phyloP scores from a whole-genome alignment of 2,113 vertebrate genomes.

The Orientallactaga bullata region DNA sequence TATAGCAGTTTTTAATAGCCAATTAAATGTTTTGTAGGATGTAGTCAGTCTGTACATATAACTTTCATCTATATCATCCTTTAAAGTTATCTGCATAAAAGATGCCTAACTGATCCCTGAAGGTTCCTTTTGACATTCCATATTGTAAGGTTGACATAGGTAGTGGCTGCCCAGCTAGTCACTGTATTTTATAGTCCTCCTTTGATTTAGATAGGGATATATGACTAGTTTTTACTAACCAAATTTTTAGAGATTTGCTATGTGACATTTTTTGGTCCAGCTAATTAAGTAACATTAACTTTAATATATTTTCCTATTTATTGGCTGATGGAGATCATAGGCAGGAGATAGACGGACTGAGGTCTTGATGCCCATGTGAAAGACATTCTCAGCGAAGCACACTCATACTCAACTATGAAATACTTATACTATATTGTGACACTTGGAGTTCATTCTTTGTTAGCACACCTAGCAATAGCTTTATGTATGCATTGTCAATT shows the following conservation, averaged over 20 bases:
- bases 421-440: background rate
- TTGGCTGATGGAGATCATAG: background rate
- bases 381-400: background rate
- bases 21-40: conserved; percentile 17
- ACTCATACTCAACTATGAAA: background rate
- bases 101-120: background rate
- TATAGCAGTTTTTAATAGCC: background rate
- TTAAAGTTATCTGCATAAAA: background rate
- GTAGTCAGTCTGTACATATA: background rate
- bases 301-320: background rate
- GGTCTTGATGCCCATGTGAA: background rate
- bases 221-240: background rate
- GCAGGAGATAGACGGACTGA: background rate
- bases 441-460: conserved; percentile 11
- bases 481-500: background rate
- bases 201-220: background rate
- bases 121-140: conserved; percentile 1
- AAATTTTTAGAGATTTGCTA: conserved; percentile 21
- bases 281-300: conserved; percentile 1
- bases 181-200: background rate
- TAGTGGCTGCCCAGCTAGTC: background rate
- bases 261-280: background rate
- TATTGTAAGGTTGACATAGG: background rate
- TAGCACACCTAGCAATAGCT: background rate
- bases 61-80: background rate